A percentile compares a stretch with the other conserved stretches of the same genome.
These are phyloP conservation scores for Villa cingulata DNA, from an alignment of 2,888 invertebrate genomes.

Conservation along the genomic window DNA sequence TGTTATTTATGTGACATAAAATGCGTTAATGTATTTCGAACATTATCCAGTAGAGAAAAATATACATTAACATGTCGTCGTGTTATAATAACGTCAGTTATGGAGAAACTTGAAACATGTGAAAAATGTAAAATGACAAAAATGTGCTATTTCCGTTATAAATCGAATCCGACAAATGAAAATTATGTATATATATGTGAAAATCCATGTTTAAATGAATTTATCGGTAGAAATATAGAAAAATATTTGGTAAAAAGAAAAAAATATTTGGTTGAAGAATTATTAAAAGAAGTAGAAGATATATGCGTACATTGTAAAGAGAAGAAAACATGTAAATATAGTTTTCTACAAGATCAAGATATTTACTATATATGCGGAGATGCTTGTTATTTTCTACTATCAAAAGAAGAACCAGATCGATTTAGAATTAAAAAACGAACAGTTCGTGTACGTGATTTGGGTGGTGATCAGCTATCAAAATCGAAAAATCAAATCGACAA, in stretches of 20 bases:
- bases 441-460: constrained; percentile 1
- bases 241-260: constrained; percentile 43
- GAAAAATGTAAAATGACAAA: constrained; percentile 25
- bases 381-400: constrained; percentile 41
- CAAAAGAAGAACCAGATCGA: constrained; percentile 36
- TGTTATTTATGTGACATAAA: constrained; percentile 37
- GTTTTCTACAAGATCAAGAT: constrained; percentile 40
- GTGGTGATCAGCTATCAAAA: neutral
- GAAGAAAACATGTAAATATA: constrained; percentile 37
- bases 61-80: constrained; percentile 23
- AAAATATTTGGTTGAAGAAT: constrained; percentile 39
- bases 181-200: constrained; percentile 43
- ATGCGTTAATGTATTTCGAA: constrained; percentile 39
- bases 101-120: constrained; percentile 22
- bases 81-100: constrained; percentile 26
- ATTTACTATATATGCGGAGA: constrained; percentile 42
- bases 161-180: constrained; percentile 36
- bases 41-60: constrained; percentile 14
- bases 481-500: constrained; percentile 2
- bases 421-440: constrained; percentile 15
- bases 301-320: constrained; percentile 41
- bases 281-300: constrained; percentile 19
- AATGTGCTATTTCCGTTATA: constrained; percentile 28
- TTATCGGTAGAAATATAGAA: constrained; percentile 41
- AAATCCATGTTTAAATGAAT: constrained; percentile 38